These are phyloP conservation scores for Eubasilissa regina DNA, from an alignment of 1,140 invertebrate species.

Conservation along the genomic window DNA sequence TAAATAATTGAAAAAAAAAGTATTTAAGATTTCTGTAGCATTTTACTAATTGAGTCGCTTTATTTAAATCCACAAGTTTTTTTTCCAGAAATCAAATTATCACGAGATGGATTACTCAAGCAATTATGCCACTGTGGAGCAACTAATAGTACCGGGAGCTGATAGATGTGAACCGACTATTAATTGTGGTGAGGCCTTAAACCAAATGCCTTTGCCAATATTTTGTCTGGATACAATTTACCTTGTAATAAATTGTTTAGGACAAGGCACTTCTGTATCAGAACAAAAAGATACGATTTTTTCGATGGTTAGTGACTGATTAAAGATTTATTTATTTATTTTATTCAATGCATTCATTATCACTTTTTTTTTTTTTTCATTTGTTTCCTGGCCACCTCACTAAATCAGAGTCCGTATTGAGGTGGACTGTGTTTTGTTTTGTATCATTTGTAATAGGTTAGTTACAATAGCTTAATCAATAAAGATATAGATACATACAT, in stretches of 20 bases:
- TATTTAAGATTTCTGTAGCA: no score
- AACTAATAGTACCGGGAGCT: not conserved
- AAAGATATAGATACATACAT: no score
- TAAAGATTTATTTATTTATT: not conserved
- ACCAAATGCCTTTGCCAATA: slow-evolving; percentile 70
- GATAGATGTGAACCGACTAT: slow-evolving; percentile 1
- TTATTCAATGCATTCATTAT: no score
- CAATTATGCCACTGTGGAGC: not conserved
- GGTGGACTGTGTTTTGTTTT: no score
- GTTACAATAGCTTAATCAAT: no score
- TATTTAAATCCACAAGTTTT: no score
- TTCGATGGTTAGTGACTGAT: slow-evolving; percentile 41
- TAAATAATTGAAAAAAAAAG: no score
- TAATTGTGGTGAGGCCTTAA: slow-evolving; percentile 55
- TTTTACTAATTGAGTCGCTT: no score
- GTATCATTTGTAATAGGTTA: no score
- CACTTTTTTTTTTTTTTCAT: no score
- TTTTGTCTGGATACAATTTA: slow-evolving; percentile 72
- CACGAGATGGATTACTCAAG: not conserved
- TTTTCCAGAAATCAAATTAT: slow-evolving; percentile 35
- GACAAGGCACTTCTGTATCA: slow-evolving; percentile 57
- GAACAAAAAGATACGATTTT: slow-evolving; percentile 35
- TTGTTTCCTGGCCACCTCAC: no score
- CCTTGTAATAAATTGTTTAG: slow-evolving; percentile 64
- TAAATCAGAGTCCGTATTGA: no score